Base-by-base conservation (phyloP, 2,888 invertebrate genomes). In the Bibio marci region DNA sequence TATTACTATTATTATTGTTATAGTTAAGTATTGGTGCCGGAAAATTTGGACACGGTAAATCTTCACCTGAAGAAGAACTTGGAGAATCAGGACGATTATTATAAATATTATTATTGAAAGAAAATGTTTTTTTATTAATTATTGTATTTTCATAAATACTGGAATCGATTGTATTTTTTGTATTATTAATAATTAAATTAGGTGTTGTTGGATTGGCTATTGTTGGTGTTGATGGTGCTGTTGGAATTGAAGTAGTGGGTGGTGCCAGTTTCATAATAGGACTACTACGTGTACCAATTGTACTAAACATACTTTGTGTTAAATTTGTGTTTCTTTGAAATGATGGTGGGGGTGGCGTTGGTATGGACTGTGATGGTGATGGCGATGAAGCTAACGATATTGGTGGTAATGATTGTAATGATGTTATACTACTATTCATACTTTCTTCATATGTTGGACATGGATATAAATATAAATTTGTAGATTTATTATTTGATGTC, bases 381-480 rank as follows among this genome's bases (percentile, higher is more conserved):
- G 10, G 17, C 12, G 34, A 34, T 34, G n/a, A n/a, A n/a, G n/a
- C n/a, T n/a, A n/a, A n/a, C n/a, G n/a, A n/a, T n/a, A n/a, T n/a
- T n/a, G n/a, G n/a, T n/a, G n/a, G n/a, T n/a, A n/a, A n/a, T n/a
- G n/a, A n/a, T n/a, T n/a, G n/a, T n/a, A n/a, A n/a, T n/a, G n/a
- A n/a, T n/a, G n/a, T n/a, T n/a, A n/a, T n/a, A n/a, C n/a, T 15
- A 28, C 22, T 35, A 17, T 30, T 40, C 8, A 57, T 35, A 3
- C 54, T 54, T 41, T 60, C 60, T 26, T 60, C 55, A 39, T 59
- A 59, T 25, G 57, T 53, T 5, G 62, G 59, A 10, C 56, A 56
- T 13, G 46, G 38, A 27, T 44, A n/a, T n/a, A n/a, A n/a, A n/a
- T n/a, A n/a, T n/a, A n/a, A n/a, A n/a, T n/a, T n/a, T n/a, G n/a